phyloP scores from a whole-genome alignment of 2,888 invertebrate species.

The Ichneumoninae sp. region DNA sequence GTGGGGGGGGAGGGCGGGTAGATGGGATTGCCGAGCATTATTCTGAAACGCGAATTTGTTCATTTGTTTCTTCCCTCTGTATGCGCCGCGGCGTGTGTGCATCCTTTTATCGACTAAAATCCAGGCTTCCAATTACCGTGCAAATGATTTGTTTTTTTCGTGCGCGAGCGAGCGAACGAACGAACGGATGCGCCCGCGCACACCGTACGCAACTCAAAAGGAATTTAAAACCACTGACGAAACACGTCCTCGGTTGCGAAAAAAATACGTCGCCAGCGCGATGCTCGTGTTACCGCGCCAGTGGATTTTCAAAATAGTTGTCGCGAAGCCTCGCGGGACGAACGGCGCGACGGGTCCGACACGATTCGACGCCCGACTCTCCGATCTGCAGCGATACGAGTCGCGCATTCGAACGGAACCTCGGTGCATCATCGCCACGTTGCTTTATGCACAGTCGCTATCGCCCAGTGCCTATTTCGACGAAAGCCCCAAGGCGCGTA shows the following conservation, averaged over 20 bases:
- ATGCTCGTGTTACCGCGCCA: conserved; percentile 77
- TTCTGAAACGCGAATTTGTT: conserved; percentile 84
- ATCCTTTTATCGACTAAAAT: conserved; percentile 84
- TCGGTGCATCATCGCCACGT: conserved; percentile 26
- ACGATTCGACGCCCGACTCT: conserved; percentile 49
- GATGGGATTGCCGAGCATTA: conserved; percentile 84
- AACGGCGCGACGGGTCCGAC: conserved; percentile 1
- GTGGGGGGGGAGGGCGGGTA: conserved; percentile 71
- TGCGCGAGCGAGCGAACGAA: conserved; percentile 62
- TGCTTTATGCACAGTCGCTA: conserved; percentile 32
- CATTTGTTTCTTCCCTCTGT: conserved; percentile 84
- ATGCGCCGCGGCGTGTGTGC: conserved; percentile 83
- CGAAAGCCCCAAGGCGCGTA: neutral
- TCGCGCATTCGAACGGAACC: conserved; percentile 60
- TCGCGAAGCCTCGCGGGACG: conserved; percentile 37
- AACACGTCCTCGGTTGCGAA: conserved; percentile 65
- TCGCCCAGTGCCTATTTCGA: neutral
- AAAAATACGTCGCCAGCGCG: conserved; percentile 61
- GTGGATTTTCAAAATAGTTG: conserved; percentile 72
- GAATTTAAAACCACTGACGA: conserved; percentile 82
- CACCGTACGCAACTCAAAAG: conserved; percentile 80
- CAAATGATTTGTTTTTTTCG: conserved; percentile 82
- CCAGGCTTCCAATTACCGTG: conserved; percentile 85
- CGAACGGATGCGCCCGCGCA: conserved; percentile 69
- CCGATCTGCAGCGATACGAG: conserved; percentile 60